Evolutionary conservation across 30 jellyfish, hydroid and myxozoan species (phyloP).

Genomic region (Sanderia malayensis): DNA sequence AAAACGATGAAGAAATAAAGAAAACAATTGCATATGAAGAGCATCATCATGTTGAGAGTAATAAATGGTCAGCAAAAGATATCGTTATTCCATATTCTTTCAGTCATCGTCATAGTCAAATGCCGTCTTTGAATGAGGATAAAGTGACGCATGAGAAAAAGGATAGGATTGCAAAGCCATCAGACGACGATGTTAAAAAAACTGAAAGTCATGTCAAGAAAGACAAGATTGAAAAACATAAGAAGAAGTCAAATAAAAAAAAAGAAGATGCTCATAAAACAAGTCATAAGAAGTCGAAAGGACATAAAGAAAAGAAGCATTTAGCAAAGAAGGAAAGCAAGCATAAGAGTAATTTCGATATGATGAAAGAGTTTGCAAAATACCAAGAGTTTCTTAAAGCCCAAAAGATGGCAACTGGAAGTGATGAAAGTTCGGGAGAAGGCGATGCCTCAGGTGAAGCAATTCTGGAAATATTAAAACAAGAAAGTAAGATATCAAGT

Average conservation of each 20-base stretch:
- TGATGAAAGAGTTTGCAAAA: slow-evolving; percentile 55
- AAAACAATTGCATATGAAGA: slow-evolving; percentile 28
- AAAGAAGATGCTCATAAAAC: neutral
- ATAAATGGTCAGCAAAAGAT: slow-evolving; percentile 45
- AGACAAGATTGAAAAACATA: neutral
- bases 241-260: slow-evolving; percentile 1
- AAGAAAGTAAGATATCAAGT: neutral
- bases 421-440: slow-evolving; percentile 45
- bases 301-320: neutral
- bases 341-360: slow-evolving; percentile 7
- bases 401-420: slow-evolving; percentile 20
- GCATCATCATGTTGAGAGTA: slow-evolving; percentile 31
- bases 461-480: neutral
- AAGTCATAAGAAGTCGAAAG: slow-evolving; percentile 6
- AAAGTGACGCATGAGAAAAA: slow-evolving; percentile 24
- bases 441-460: neutral
- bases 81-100: slow-evolving; percentile 42
- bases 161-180: slow-evolving; percentile 35
- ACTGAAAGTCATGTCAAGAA: slow-evolving; percentile 24
- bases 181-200: slow-evolving; percentile 25
- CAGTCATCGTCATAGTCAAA: slow-evolving; percentile 19
- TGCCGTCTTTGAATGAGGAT: slow-evolving; percentile 52
- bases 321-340: slow-evolving; percentile 13
- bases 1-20: slow-evolving; percentile 20
- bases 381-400: slow-evolving; percentile 42